Base-by-base conservation (phyloP, 2,113 vertebrate species). In the Rafetus swinhoei region DNA sequence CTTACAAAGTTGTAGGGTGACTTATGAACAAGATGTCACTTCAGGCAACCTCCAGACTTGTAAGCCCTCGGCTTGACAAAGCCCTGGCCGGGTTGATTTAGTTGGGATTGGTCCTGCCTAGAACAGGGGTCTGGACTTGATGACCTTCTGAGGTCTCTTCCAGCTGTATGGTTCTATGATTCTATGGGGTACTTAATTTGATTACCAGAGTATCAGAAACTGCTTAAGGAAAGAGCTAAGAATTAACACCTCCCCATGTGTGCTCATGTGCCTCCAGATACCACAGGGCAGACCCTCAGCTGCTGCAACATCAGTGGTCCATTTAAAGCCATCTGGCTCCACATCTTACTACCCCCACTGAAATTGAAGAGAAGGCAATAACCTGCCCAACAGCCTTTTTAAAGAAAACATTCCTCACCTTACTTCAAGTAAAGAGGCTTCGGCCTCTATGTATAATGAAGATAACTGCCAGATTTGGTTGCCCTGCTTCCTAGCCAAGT, bases 21-120 rank as follows among this genome's bases (percentile, higher is more conserved):
- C 54, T 53, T 22, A 19, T 77, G 52, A 18, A 60, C 13, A 8
- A 80, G 29, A 81, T 9, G 29, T 22, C 50, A 54, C n/a, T 39
- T 65, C 87, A 60, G 55, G 50, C 80, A 85, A 95, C 55, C 10
- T 62, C 56, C 54, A 45, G n/a, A 55, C 72, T 39, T 50, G 72
- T 1, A 52, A 82, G 52, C 54, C 76, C 32, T 53, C 55, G 6
- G 45, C 45, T 45, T 45, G 45, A 45, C 45, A 45, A 45, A 5
- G 45, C 6, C 45, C 45, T 45, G 45, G 45, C 45, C 45, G 45
- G 45, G 45, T 45, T 45, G 45, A 45, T 45, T 45, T 45, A 6
- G 45, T 45, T 45, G 45, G 45, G 6, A 45, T 45, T 45, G 5
- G 6, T 45, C 45, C 45, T 45, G 45, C 45, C 45, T 45, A 45